Base-by-base conservation (phyloP, 2,888 invertebrate genomes). In the Nasonovia ribisnigri region DNA sequence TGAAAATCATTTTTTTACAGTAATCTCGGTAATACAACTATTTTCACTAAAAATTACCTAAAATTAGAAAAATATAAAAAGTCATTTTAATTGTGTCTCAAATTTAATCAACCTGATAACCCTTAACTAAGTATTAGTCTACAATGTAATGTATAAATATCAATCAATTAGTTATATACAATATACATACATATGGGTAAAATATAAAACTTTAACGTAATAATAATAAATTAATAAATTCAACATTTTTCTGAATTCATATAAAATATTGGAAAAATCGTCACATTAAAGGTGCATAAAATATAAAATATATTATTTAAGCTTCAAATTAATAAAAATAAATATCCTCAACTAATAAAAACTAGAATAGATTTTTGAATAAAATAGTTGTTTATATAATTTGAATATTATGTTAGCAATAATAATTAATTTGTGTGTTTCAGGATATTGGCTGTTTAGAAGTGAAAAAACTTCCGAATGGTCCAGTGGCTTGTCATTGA, bases 381-480 rank as follows among this genome's bases (percentile, higher is more conserved):
- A 57, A 57, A 26, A 26, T 57, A 26, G 26, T 57, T 57, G 42
- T 84, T n/a, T 36, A 84, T 24, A 48, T 84, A 36, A n/a, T 88
- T 86, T 46, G 24, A 43, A 86, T 86, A 26, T 29, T 43, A 46
- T 43, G 8, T 3, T 3, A 26, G 11, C 29, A 86, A 46, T 11
- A 86, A 13, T 86, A 29, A 43, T 5, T 29, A 86, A 46, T 84
- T 84, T 51, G 20, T 92, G 87, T 95, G 57, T 95, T 96, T 88
- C 95, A 97, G 98, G 98, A 29, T 97, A 97, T 95, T 98, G 98
- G 98, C 96, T 98, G 96, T 96, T 98, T 95, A 97, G 98, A 95
- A 98, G 98, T 95, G 98, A 98, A 95, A 96, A 97, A 91, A 97
- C 97, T 0, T 96, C 97, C 43, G 97, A 97, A 95, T 97, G 97